A percentile compares a stretch with the other conserved stretches of the same genome.
phyloP scores from a whole-genome alignment of 2,888 invertebrate species.

The Camponotus fellah region DNA sequence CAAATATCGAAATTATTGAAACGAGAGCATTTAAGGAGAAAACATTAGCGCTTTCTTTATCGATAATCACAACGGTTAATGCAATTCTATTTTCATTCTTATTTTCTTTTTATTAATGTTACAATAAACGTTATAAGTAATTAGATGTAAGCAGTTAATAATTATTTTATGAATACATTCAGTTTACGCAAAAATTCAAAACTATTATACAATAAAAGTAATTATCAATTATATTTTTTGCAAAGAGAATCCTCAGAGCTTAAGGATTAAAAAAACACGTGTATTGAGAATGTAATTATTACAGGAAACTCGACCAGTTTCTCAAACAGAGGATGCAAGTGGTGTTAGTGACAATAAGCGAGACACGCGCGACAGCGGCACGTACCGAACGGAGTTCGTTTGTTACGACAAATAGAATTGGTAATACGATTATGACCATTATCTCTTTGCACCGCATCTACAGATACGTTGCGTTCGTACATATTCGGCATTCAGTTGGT shows the following conservation, averaged over 20 bases:
- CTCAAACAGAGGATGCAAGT: conserved; percentile 63
- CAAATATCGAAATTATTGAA: neutral
- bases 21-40: neutral
- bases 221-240: conserved; percentile 1
- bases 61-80: neutral
- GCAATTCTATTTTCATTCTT: neutral
- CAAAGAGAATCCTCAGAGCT: conserved; percentile 20
- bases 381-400: conserved; percentile 75
- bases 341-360: conserved; percentile 74
- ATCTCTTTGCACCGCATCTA: conserved; percentile 71
- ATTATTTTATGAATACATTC: neutral
- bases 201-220: neutral
- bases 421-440: conserved; percentile 79
- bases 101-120: neutral
- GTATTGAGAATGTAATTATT: conserved; percentile 59
- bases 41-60: neutral
- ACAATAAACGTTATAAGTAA: neutral
- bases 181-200: neutral
- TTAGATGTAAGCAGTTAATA: neutral
- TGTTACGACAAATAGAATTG: conserved; percentile 78
- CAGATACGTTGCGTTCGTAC: conserved; percentile 48
- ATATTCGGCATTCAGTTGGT: conserved; percentile 54
- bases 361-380: conserved; percentile 69
- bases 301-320: conserved; percentile 57
- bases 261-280: conserved; percentile 9